phyloP scores from a whole-genome alignment of 2,113 vertebrate species.

The Anguilla rostrata region DNA sequence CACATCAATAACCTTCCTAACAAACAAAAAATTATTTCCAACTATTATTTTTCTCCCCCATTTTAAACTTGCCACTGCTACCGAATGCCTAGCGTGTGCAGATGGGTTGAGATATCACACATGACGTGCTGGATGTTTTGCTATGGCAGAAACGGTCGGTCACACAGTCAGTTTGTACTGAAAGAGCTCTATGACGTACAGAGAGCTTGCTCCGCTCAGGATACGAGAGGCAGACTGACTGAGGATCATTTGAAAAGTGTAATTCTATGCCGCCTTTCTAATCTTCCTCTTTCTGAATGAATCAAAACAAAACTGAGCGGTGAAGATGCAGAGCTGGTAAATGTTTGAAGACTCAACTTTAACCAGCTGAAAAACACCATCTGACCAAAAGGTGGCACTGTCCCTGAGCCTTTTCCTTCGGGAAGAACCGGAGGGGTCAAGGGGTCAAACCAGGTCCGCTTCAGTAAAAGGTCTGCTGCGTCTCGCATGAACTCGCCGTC shows the following conservation, averaged over 20 bases:
- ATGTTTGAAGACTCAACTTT: background rate
- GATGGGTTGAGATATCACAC: no score
- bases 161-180: background rate
- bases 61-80: background rate
- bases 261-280: background rate
- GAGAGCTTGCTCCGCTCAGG: background rate
- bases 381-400: background rate
- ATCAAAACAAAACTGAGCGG: background rate
- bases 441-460: background rate
- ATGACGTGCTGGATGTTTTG: no score
- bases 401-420: no score
- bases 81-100: no score
- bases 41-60: background rate
- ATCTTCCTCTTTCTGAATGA: background rate
- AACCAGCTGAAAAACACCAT: background rate
- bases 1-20: background rate
- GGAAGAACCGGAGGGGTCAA: no score
- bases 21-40: background rate
- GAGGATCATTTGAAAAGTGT: background rate
- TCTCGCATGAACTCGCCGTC: background rate
- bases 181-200: background rate
- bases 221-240: background rate
- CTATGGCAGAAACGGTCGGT: no score
- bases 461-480: background rate
- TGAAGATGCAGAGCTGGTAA: background rate